Evolutionary conservation across 2,797 vertebrate genomes (phyloP).

Genomic region (Cynodonichthys magdalenae): DNA sequence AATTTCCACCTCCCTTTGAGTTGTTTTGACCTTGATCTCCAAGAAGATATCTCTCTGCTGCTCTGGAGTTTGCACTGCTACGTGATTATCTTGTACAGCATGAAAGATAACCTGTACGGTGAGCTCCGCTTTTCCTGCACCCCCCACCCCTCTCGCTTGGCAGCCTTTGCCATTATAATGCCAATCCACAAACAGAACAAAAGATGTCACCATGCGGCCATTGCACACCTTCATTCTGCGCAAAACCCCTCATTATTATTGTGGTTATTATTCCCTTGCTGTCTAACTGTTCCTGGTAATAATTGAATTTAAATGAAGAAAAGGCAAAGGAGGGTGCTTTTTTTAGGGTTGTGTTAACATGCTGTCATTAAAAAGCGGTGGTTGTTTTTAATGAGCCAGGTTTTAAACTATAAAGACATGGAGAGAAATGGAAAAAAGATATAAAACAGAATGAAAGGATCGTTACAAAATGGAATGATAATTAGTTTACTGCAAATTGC

Average conservation of each 20-base stretch:
- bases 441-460: slow-evolving; percentile 35
- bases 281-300: slow-evolving; percentile 69
- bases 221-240: slow-evolving; percentile 67
- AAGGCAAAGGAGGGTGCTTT: slow-evolving; percentile 62
- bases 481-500: slow-evolving; percentile 66
- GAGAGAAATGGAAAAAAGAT: slow-evolving; percentile 20
- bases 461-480: slow-evolving; percentile 60
- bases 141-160: slow-evolving; percentile 54
- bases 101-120: slow-evolving; percentile 76
- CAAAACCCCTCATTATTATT: slow-evolving; percentile 73
- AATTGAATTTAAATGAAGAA: slow-evolving; percentile 80
- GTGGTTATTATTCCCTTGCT: slow-evolving; percentile 72
- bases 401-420: slow-evolving; percentile 54
- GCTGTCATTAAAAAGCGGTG: slow-evolving; percentile 64
- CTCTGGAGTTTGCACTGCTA: slow-evolving; percentile 64
- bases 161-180: slow-evolving; percentile 77
- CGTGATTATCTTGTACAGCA: slow-evolving; percentile 79
- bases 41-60: slow-evolving; percentile 72
- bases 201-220: slow-evolving; percentile 72
- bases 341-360: slow-evolving; percentile 63
- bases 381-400: slow-evolving; percentile 65
- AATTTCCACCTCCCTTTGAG: slow-evolving; percentile 80
- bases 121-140: slow-evolving; percentile 67
- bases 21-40: slow-evolving; percentile 84
- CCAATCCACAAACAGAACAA: slow-evolving; percentile 77